A percentile compares a stretch with the other conserved stretches of the same genome.
Evolutionary conservation across 2,113 vertebrate genomes (phyloP).

Genomic region (Prunella himalayana): DNA sequence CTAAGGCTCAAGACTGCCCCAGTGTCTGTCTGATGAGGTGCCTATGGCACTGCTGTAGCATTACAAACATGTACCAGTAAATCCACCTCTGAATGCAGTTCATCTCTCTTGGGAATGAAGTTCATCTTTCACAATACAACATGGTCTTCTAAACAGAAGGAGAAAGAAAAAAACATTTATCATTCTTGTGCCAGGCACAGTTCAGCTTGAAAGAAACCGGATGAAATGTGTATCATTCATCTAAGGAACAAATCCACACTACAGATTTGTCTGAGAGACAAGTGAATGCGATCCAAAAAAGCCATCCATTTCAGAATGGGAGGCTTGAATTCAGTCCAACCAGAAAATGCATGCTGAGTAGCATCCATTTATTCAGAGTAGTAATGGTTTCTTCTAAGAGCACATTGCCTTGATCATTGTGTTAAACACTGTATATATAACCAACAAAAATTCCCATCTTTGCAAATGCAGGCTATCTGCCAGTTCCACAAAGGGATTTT

Average conservation of each 20-base stretch:
- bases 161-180: conserved; percentile 10
- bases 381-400: neutral
- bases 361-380: conserved; percentile 12
- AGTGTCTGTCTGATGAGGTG: neutral
- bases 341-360: conserved; percentile 3
- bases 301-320: conserved; percentile 36
- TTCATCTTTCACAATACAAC: conserved; percentile 13
- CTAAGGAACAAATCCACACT: conserved; percentile 2
- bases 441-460: neutral
- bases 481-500: neutral
- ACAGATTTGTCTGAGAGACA: conserved; percentile 35
- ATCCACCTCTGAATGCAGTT: neutral
- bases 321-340: conserved; percentile 32
- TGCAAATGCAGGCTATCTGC: conserved; percentile 17
- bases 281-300: conserved; percentile 5
- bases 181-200: neutral
- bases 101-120: neutral
- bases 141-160: neutral
- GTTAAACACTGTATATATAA: neutral
- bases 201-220: conserved; percentile 1
- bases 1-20: neutral
- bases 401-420: neutral
- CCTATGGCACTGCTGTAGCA: neutral
- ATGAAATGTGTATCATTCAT: conserved; percentile 33
- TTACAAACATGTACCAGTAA: neutral